Base-by-base conservation (phyloP, 2,113 vertebrate genomes). In the Cheirogaleus medius region DNA sequence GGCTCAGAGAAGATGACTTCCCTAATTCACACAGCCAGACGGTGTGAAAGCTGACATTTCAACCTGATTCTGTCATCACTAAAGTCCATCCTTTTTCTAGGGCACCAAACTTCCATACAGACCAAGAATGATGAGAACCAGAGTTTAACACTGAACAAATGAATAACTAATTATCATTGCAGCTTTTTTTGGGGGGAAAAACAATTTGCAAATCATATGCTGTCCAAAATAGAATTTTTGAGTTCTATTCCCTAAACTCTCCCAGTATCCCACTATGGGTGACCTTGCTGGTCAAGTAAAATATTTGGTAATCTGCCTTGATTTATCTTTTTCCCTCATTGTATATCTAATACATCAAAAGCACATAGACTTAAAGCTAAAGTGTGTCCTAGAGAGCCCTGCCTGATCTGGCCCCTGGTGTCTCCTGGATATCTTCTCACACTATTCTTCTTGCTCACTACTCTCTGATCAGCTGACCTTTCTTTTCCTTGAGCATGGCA, bases 381-480 rank as follows among this genome's bases (percentile, higher is more conserved):
- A 32, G 20, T 12, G 6, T 27, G 34, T 14, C 12, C 15, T 29
- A 0, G 0, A 13, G 4, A 29, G 6, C 11, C 10, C 29, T 64
- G 23, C 7, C 25, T n/a, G 20, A 42, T 18, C 34, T 42, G 20
- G 14, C 8, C 18, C 29, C 37, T 68, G 5, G 17, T 20, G 6
- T 3, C 14, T 49, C 42, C 49, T 34, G 34, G 3, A 34, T n/a
- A 1, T 85, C 4, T 78, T 49, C 5, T 34, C 12, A 15, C 2
- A 1, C 8, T 29, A 3, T 18, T 39, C 11, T 49, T 9, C 18
- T 21, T 49, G 18, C 3, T n/a, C 49, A 54, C 21, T 47, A 42
- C 37, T 64, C 5, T 84, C 37, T 58, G 37, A 23, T 37, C 54
- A 39, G 0, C 17, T 64, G 63, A n/a, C 8, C n/a, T 42, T 76